Evolutionary conservation across 2,113 vertebrate genomes (phyloP).

Genomic region (Myiagra hebetior): DNA sequence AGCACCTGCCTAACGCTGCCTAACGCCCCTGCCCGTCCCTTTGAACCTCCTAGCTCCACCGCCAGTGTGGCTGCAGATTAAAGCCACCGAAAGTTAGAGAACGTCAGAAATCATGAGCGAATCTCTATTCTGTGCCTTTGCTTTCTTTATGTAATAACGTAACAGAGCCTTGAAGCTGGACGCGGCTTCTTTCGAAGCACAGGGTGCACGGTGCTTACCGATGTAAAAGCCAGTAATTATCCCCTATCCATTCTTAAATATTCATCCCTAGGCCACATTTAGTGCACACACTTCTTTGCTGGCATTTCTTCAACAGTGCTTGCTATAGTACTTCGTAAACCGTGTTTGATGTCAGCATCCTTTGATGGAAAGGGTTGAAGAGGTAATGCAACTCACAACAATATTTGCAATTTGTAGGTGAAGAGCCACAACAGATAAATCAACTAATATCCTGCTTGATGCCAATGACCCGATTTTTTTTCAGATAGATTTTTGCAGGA

Average conservation of each 20-base stretch:
- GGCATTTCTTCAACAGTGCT: background rate
- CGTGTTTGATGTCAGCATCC: background rate
- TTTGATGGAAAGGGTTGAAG: background rate
- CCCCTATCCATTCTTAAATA: background rate
- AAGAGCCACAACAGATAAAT: background rate
- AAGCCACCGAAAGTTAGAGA: background rate
- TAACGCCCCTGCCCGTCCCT: fast-evolving
- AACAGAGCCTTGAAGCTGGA: background rate
- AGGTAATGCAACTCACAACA: background rate
- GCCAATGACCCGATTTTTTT: background rate
- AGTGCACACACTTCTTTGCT: background rate
- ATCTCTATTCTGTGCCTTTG: background rate
- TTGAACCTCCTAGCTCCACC: background rate
- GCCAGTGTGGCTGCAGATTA: background rate
- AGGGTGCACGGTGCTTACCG: background rate
- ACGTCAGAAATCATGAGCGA: background rate
- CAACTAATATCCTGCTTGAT: background rate
- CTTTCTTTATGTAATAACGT: background rate
- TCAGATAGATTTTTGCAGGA: background rate
- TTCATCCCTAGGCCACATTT: background rate
- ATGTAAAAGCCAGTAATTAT: background rate
- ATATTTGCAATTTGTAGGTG: background rate
- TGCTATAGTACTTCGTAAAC: background rate
- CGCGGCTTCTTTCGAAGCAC: fast-evolving
- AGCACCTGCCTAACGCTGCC: fast-evolving